These are phyloP conservation scores for Helicorthomorpha holstii DNA, from an alignment of 1,140 invertebrate genomes.

Conservation along the genomic window DNA sequence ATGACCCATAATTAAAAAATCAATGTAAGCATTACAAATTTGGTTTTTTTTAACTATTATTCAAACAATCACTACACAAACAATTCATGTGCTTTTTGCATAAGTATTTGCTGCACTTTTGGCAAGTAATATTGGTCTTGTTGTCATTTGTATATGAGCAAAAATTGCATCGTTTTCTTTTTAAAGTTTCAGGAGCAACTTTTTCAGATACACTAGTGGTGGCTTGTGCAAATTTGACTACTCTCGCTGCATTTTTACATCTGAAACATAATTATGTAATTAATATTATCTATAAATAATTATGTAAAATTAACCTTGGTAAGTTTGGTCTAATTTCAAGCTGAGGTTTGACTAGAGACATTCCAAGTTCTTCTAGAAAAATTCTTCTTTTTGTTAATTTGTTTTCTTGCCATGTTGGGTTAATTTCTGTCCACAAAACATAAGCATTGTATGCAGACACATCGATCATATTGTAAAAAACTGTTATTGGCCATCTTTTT, in stretches of 20 bases:
- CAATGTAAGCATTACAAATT: no score
- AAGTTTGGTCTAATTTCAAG: not conserved
- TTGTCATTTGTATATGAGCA: no score
- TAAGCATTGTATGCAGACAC: conserved; percentile 4
- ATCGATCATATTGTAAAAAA: conserved; percentile 16
- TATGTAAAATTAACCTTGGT: not conserved
- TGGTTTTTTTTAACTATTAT: no score
- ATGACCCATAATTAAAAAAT: no score
- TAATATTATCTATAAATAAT: not conserved
- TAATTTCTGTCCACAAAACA: not conserved
- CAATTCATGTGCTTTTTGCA: no score
- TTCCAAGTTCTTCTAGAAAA: not conserved
- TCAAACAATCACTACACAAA: no score
- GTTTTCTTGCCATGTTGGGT: not conserved
- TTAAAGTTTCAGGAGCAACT: not conserved
- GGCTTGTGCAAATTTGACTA: not conserved
- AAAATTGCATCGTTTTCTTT: no score
- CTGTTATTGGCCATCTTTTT: conserved; percentile 13
- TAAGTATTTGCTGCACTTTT: no score
- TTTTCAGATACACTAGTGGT: not conserved
- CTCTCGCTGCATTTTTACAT: not conserved
- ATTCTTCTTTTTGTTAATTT: not conserved
- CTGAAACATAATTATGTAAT: not conserved
- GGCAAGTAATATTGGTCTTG: no score
- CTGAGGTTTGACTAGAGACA: not conserved